phyloP scores from a whole-genome alignment of 2,113 vertebrate genomes.

The Pituophis catenifer region DNA sequence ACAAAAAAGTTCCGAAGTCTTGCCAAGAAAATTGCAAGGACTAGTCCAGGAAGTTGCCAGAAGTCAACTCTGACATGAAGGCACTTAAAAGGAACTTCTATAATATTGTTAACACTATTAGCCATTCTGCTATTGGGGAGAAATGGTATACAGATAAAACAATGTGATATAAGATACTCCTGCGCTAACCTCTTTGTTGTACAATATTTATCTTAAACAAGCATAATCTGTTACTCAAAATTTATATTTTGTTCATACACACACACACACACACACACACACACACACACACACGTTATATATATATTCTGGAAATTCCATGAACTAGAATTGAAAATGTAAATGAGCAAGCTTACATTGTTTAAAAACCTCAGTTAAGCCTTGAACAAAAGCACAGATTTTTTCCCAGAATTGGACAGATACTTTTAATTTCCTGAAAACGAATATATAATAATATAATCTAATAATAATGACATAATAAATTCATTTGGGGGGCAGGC shows the following conservation, averaged over 20 bases:
- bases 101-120: neutral
- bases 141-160: neutral
- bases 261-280: too few species aligned
- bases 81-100: too few species aligned
- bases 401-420: neutral
- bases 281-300: too few species aligned
- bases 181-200: neutral
- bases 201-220: neutral
- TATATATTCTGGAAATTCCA: neutral
- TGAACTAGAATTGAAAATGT: neutral
- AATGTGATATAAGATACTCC: neutral
- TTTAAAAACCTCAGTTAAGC: neutral
- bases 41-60: too few species aligned
- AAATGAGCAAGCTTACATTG: neutral
- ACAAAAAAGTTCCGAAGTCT: too few species aligned
- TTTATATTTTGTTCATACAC: neutral
- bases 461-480: neutral
- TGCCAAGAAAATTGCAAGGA: too few species aligned
- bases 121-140: neutral
- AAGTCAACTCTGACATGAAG: too few species aligned
- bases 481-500: neutral
- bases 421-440: neutral
- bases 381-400: neutral
- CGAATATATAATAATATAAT: neutral
- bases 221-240: neutral